Percentiles rank a stretch among this genome's conserved stretches.
Evolutionary conservation across 1,140 invertebrate genomes (phyloP).

Genomic region (Paracyclopina nana): DNA sequence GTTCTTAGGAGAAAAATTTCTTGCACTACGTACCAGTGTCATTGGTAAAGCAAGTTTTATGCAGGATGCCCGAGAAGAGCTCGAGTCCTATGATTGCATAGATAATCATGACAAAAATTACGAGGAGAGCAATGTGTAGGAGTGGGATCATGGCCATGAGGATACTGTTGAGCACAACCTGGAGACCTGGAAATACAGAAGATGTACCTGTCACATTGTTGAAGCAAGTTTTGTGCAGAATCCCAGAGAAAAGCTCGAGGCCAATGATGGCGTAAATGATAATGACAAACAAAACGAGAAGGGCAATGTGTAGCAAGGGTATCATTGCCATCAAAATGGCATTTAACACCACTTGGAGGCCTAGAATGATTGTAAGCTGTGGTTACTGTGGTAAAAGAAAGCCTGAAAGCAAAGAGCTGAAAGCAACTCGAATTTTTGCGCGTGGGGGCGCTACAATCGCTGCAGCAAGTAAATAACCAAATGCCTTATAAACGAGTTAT

Average conservation of each 20-base stretch:
- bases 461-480: too few relatives aligned
- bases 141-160: constrained; percentile 97
- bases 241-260: constrained; percentile 91
- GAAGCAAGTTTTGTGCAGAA: constrained; percentile 83
- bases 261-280: constrained; percentile 99
- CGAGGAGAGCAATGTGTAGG: constrained; percentile 92
- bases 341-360: constrained; percentile 97
- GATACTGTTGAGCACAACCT: constrained; percentile 98
- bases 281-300: constrained; percentile 97
- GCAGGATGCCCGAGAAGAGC: constrained; percentile 90
- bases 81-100: constrained; percentile 98
- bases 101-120: constrained; percentile 98
- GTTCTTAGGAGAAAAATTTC: too few relatives aligned
- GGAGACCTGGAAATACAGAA: constrained; percentile 52
- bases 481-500: too few relatives aligned
- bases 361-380: constrained; percentile 34
- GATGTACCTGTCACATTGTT: constrained; percentile 42
- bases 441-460: too few relatives aligned
- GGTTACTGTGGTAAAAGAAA: too few relatives aligned
- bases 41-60: constrained; percentile 73
- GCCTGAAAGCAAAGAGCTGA: too few relatives aligned
- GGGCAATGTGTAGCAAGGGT: constrained; percentile 92
- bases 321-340: constrained; percentile 99
- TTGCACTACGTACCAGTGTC: constrained; percentile 41
- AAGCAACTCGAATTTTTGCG: too few relatives aligned